Conservation (phyloP, 2,113 vertebrate species). For the Mugil cephalus region DNA sequence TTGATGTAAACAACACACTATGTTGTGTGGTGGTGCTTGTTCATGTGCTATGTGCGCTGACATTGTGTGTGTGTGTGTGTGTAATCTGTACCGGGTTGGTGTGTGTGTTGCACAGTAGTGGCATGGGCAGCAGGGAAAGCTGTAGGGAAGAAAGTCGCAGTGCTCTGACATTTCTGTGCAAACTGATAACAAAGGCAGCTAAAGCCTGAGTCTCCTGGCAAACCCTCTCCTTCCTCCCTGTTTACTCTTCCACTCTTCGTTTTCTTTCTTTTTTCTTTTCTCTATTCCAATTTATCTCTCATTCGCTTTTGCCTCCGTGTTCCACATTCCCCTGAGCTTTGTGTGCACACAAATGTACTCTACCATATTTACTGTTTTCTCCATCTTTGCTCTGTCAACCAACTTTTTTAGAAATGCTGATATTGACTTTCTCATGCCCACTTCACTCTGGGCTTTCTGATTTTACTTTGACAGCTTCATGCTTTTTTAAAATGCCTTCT, state of each 20-base stretch:
- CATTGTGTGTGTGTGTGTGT: not conserved
- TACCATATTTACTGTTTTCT: constrained; percentile 12
- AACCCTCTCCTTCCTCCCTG: constrained; percentile 43
- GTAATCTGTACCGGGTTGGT: constrained; percentile 9
- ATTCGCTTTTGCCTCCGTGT: constrained; percentile 35
- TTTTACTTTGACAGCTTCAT: not conserved
- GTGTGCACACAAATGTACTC: constrained; percentile 14
- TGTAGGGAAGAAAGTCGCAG: constrained; percentile 72
- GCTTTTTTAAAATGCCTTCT: not conserved
- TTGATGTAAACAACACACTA: not conserved
- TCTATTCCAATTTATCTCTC: constrained; percentile 45
- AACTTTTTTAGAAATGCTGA: not conserved
- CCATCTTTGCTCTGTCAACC: not conserved
- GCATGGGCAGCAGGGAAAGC: constrained; percentile 65
- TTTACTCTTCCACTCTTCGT: constrained; percentile 49
- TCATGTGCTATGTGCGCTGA: not conserved
- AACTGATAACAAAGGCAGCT: constrained; percentile 76
- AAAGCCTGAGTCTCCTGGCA: constrained; percentile 60
- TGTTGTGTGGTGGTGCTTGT: not conserved
- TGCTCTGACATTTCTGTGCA: constrained; percentile 79
- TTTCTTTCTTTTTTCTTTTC: constrained; percentile 23
- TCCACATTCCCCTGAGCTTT: constrained; percentile 30
- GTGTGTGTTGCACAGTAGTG: constrained; percentile 33
- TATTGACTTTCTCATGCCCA: not conserved
- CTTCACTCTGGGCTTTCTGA: not conserved